Conservation (phyloP, 1,140 invertebrate species). For the Neomicropteryx cornuta region DNA sequence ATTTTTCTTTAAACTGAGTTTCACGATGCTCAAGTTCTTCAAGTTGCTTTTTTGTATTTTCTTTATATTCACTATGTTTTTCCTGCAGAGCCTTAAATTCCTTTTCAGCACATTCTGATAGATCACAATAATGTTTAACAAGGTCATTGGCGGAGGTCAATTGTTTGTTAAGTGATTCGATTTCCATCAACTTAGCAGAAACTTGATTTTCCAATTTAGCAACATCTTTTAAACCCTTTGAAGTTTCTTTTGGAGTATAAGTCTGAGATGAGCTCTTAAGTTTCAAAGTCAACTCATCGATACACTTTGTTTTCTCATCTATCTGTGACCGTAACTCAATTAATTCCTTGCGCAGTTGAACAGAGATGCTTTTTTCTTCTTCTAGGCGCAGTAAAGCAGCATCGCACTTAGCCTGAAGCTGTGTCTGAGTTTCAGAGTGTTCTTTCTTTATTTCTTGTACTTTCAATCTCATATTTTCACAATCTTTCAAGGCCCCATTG, state of each 20-base stretch:
- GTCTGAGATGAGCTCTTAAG: constrained; percentile 45
- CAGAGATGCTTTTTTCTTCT: constrained; percentile 55
- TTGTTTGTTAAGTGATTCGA: constrained; percentile 59
- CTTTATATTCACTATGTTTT: constrained; percentile 48
- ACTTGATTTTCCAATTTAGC: constrained; percentile 66
- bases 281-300: constrained; percentile 58
- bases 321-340: constrained; percentile 45
- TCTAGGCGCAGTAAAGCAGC: constrained; percentile 49
- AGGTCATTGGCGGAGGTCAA: constrained; percentile 58
- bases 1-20: constrained; percentile 44
- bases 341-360: constrained; percentile 51
- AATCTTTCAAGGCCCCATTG: constrained; percentile 72
- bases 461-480: constrained; percentile 60
- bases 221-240: constrained; percentile 44
- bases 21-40: constrained; percentile 39
- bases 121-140: constrained; percentile 69
- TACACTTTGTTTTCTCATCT: constrained; percentile 42
- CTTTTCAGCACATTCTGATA: constrained; percentile 67
- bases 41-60: constrained; percentile 47
- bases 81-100: constrained; percentile 60
- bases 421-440: constrained; percentile 52
- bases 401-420: constrained; percentile 53
- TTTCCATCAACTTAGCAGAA: constrained; percentile 50
- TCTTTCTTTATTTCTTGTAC: constrained; percentile 69
- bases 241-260: constrained; percentile 32